Percentiles rank a stretch among this genome's conserved stretches.
Conservation (phyloP, 2,888 invertebrate species). For the Netelia fuscicornis region DNA sequence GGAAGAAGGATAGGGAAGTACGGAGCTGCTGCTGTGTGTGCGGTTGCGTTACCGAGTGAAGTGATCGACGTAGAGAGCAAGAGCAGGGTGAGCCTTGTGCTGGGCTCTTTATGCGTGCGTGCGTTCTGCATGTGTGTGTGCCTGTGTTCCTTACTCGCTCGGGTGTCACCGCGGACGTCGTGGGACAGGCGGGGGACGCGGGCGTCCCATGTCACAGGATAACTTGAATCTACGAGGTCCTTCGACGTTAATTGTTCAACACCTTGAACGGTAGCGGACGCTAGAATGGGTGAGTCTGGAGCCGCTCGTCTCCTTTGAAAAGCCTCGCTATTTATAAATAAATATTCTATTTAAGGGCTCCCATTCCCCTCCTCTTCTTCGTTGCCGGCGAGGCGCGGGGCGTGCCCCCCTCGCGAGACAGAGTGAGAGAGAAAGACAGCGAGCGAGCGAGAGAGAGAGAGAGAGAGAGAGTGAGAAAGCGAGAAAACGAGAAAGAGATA, state of each 20-base stretch:
- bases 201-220: constrained; percentile 63
- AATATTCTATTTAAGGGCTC: constrained; percentile 73
- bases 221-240: constrained; percentile 45
- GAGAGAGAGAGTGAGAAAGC: neutral
- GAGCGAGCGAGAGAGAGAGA: constrained; percentile 5
- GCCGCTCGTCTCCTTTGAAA: constrained; percentile 35
- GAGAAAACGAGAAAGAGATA: neutral
- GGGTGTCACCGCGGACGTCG: constrained; percentile 63
- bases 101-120: constrained; percentile 16
- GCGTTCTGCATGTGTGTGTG: constrained; percentile 6
- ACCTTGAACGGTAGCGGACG: constrained; percentile 45
- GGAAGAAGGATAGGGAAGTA: constrained; percentile 42
- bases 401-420: constrained; percentile 37
- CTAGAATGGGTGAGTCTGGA: constrained; percentile 68
- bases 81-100: constrained; percentile 23
- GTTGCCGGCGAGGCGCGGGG: constrained; percentile 13
- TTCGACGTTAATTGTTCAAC: constrained; percentile 55
- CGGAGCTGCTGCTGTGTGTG: constrained; percentile 18
- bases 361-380: constrained; percentile 13
- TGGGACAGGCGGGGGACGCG: constrained; percentile 53
- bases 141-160: constrained; percentile 23
- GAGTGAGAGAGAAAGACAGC: constrained; percentile 18
- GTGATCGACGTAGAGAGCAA: constrained; percentile 55
- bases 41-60: constrained; percentile 48
- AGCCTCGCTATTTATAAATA: constrained; percentile 74